A percentile compares a stretch with the other conserved stretches of the same genome.
phyloP scores from a whole-genome alignment of 2,888 invertebrate genomes.

The Automeris io region DNA sequence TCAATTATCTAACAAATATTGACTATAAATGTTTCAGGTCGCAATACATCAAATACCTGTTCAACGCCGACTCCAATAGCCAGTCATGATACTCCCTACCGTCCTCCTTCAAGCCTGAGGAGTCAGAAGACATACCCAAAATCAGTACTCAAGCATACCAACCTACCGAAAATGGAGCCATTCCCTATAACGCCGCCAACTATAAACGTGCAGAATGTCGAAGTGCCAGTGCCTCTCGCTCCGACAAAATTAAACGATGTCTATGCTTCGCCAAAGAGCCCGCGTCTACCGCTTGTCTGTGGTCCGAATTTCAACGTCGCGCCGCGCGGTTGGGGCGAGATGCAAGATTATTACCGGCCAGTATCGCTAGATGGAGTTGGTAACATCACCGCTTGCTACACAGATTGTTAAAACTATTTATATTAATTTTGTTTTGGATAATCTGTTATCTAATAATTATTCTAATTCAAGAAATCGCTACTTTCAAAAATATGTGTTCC shows the following conservation, averaged over 20 bases:
- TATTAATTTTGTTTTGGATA: too few relatives aligned
- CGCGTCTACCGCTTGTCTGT: constrained; percentile 52
- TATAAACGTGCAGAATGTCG: constrained; percentile 43
- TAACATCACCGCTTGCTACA: constrained; percentile 45
- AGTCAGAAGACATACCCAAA: constrained; percentile 70
- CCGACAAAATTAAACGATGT: constrained; percentile 69
- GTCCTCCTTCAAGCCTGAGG: constrained; percentile 65
- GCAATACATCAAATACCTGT: constrained; percentile 66
- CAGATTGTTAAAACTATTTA: constrained; percentile 63
- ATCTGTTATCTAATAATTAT: too few relatives aligned
- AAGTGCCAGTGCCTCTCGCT: constrained; percentile 58
- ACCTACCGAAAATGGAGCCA: constrained; percentile 67
- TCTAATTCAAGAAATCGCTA: too few relatives aligned
- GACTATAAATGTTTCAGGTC: constrained; percentile 48
- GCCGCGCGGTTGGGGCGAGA: constrained; percentile 88
- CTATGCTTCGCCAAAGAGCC: constrained; percentile 62
- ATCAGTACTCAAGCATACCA: constrained; percentile 56
- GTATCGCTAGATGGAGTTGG: constrained; percentile 81
- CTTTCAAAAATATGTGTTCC: too few relatives aligned
- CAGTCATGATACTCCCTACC: constrained; percentile 69
- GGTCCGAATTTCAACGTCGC: constrained; percentile 88
- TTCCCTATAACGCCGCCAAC: constrained; percentile 61
- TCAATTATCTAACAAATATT: too few relatives aligned
- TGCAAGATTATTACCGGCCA: constrained; percentile 82
- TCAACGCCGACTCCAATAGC: constrained; percentile 64